These are phyloP conservation scores for Meganola albula DNA, from an alignment of 2,888 invertebrate species.

Conservation along the genomic window DNA sequence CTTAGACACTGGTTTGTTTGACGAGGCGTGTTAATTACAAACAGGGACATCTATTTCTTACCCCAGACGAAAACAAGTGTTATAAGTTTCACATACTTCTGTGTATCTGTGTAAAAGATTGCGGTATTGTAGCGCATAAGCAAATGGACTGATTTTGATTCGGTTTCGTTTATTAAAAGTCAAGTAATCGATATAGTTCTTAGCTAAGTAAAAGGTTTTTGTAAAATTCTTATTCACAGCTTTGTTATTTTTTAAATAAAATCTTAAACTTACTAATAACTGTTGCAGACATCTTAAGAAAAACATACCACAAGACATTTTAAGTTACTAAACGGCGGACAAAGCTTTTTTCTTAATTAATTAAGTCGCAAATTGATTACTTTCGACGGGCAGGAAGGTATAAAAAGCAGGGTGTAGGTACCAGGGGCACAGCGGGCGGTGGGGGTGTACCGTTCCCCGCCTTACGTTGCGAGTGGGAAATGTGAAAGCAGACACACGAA, in stretches of 20 bases:
- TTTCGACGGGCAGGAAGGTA: constrained; percentile 71
- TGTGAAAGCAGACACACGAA: constrained; percentile 78
- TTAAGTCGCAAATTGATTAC: constrained; percentile 77
- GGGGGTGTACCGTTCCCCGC: constrained; percentile 56
- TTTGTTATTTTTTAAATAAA: no score
- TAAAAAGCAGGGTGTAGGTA: constrained; percentile 69
- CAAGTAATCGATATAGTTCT: no score
- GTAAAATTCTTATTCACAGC: no score
- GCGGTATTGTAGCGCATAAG: no score
- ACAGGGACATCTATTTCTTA: no score
- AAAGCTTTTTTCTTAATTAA: constrained; percentile 72
- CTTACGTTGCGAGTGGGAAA: constrained; percentile 73
- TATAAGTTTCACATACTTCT: no score
- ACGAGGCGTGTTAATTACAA: no score
- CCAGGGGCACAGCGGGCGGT: constrained; percentile 60
- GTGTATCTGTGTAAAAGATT: no score
- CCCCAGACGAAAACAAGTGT: no score
- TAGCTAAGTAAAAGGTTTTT: no score
- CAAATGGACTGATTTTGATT: no score
- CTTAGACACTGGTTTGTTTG: constrained; percentile 22
- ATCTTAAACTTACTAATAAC: not conserved
- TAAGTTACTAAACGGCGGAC: constrained; percentile 33
- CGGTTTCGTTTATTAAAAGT: no score
- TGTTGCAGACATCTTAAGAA: constrained; percentile 18
- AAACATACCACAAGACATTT: constrained; percentile 31